A percentile compares a stretch with the other conserved stretches of the same genome.
These are phyloP conservation scores for Anodontia alba DNA, from an alignment of 2,888 invertebrate genomes.

Conservation along the genomic window DNA sequence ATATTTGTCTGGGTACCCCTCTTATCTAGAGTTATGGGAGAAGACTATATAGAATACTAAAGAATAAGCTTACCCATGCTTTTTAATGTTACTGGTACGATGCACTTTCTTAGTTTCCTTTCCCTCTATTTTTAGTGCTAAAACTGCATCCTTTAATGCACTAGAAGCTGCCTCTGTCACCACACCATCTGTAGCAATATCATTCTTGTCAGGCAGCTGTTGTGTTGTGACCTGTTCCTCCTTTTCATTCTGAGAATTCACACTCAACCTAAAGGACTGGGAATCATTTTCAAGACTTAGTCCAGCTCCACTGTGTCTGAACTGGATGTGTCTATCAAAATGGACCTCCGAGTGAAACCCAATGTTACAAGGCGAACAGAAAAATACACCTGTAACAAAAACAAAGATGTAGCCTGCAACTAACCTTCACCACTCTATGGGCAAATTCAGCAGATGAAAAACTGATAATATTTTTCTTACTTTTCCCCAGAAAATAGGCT, in stretches of 20 bases:
- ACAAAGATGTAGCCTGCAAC: too few species aligned
- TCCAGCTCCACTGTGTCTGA: background rate
- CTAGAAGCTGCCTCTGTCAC: background rate
- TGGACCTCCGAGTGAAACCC: background rate
- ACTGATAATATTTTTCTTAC: too few species aligned
- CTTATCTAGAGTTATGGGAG: too few species aligned
- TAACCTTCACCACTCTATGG: too few species aligned
- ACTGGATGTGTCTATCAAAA: conserved; percentile 2
- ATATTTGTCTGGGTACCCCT: too few species aligned
- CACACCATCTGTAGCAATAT: too few species aligned
- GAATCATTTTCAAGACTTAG: background rate
- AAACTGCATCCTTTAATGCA: background rate
- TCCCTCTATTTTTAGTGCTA: background rate
- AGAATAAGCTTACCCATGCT: background rate
- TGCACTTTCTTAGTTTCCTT: background rate
- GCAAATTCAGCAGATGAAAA: too few species aligned
- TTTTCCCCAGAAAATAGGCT: too few species aligned
- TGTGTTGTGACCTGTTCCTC: background rate
- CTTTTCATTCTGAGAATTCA: background rate
- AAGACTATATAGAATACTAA: too few species aligned
- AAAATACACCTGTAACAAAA: conserved; percentile 11
- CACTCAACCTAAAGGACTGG: background rate
- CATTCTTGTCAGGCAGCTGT: too few species aligned
- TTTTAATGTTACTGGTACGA: background rate
- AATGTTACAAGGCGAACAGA: conserved; percentile 6